These are phyloP conservation scores for Nymphalis c-album DNA, from an alignment of 2,888 invertebrate genomes.

Conservation along the genomic window DNA sequence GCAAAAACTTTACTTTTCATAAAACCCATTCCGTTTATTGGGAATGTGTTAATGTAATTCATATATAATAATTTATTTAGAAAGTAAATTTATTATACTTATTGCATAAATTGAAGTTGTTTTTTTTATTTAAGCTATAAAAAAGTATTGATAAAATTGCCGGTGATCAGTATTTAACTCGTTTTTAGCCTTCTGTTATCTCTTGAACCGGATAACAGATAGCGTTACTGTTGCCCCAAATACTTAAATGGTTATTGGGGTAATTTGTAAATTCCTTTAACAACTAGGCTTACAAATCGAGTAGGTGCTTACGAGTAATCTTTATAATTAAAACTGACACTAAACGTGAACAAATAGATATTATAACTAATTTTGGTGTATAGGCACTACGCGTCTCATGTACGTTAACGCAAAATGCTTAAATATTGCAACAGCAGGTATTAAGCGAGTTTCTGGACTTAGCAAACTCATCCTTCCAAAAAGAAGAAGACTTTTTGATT, in stretches of 20 bases:
- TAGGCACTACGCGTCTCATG: background rate
- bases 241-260: conserved; percentile 39
- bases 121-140: background rate
- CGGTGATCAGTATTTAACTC: conserved; percentile 14
- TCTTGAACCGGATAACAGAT: conserved; percentile 41
- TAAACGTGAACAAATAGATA: background rate
- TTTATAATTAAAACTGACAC: background rate
- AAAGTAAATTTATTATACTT: too few relatives aligned
- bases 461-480: too few relatives aligned
- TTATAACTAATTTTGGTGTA: background rate
- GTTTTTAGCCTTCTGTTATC: conserved; percentile 33
- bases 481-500: too few relatives aligned
- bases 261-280: conserved; percentile 35
- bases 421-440: too few relatives aligned
- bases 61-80: too few relatives aligned
- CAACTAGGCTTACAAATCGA: conserved; percentile 26
- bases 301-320: conserved; percentile 9
- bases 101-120: background rate
- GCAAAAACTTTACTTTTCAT: too few relatives aligned
- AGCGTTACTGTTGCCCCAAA: conserved; percentile 40
- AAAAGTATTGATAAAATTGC: conserved; percentile 13
- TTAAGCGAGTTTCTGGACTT: too few relatives aligned
- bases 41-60: too few relatives aligned
- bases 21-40: too few relatives aligned
- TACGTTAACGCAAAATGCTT: too few relatives aligned